Evolutionary conservation across 2,888 invertebrate species (phyloP), one percentile per base, ranked within the genome.

Genomic region (Epinotia demarniana): DNA sequence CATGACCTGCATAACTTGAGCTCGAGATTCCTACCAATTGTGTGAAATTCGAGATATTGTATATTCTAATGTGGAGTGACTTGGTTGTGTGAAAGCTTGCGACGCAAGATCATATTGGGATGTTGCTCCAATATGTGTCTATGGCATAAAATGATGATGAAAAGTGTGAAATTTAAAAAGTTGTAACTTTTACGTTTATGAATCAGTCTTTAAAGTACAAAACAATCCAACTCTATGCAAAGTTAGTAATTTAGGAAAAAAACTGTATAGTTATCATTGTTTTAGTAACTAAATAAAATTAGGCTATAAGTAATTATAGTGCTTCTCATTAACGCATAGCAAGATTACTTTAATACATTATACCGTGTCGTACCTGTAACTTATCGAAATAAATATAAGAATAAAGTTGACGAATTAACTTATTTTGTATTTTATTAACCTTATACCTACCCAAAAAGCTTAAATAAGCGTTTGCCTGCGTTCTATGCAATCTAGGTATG

Each of bases 141-240:
- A 39, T 9, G 39, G 1, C 39, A 39, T 33, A 33, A 33, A 33
- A 0, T 0, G 0, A 8, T 33, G 8, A 33, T 39, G 9, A 39
- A 39, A 9, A 39, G 9, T 39, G 39, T 39, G 39, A 39, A 39
- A 18, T 57, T 18, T 18, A n/a, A 57, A 57, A 57, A 19, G 19
- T 57, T 57, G 61, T 61, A 61, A 33, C 61, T 33, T 61, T 61
- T 61, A 33, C 53, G 18, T 66, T 55, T 33, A 12, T 53, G n/a
- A 55, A 55, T 16, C 27, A 86, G 84, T 86, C 83, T 84, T 83
- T 84, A 79, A 85, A 87, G 88, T 88, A 87, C 88, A 87, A 86
- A 86, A 82, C 81, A 80, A 73, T 68, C 76, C 79, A 67, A 68
- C 73, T 77, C 77, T 78, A 77, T 73, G 62, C 64, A 68, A 68